Base-by-base conservation (phyloP, 2,113 vertebrate genomes). In the Brachirus orientalis region DNA sequence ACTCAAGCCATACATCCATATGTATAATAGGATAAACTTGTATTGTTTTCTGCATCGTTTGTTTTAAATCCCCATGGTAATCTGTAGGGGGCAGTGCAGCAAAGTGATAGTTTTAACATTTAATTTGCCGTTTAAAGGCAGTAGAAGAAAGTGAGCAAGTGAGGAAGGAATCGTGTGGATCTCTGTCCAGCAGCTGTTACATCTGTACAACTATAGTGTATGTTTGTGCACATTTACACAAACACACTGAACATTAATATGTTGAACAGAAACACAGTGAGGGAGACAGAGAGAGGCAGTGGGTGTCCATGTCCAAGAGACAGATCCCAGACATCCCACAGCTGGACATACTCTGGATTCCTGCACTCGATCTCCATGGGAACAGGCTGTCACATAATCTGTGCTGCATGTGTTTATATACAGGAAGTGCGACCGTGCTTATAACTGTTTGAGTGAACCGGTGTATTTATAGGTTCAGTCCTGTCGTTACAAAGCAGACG, bases 331-430 rank as follows among this genome's bases (percentile, higher is more conserved):
- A 69, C 48, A 16, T 75, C 62, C 50, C 65, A 84, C 89, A 88
- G 87, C 82, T 77, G 82, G 83, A 87, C 83, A 84, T 84, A 63
- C 43, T 72, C 82, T 58, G 84, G 69, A 92, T 91, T 90, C 90
- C 88, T 86, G 57, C 58, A 33, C 60, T 37, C 63, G 86, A 79
- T 89, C 75, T 88, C 65, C 71, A 72, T 84, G 86, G 84, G 84
- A 92, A 90, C 16, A 48, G 13, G 7, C 19, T 2, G 66, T 77
- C 69, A 82, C 74, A 12, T 75, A 80, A 80, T 44, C 63, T 53
- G 46, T 56, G 20, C 19, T 62, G 50, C 54, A 28, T 50, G 69
- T 75, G 71, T 77, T 71, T 69, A 41, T 48, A 40, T 63, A 75
- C 14, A 45, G 44, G 44, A 45, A 43, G 40, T 45, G 44, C 7